Evolutionary conservation across 2,888 invertebrate species (phyloP), one percentile per base, ranked within the genome.

Genomic region (Linyphia triangularis): DNA sequence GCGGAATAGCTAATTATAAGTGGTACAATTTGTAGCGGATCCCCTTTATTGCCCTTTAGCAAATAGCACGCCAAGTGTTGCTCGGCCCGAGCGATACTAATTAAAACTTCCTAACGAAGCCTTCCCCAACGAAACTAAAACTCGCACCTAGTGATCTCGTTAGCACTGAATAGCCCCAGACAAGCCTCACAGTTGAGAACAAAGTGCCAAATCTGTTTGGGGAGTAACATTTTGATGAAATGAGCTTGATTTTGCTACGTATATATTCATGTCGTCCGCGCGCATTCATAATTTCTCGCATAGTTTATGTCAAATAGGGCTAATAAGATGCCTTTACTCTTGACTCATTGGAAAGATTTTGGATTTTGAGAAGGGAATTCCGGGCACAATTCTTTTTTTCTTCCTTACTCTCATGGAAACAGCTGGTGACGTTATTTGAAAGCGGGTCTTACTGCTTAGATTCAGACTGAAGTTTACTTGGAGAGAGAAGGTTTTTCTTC

Each of bases 101-200:
- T 88, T 88, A 88, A 88, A 88, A 88, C 75, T 88, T 82, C 75
- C 88, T 88, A 88, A 88, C 75, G 88, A 88, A 88, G 79, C 79
- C 37, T 51, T 63, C 43, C 61, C 40, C 61, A 33, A 72, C 57
- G 81, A 86, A 86, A 86, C 86, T 86, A 79, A 86, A 86, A 81
- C 79, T 77, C 65, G 67, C 72, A 81, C 61, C 72, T 63, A 86
- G 79, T 86, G 73, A 81, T 73, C 86, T 86, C 86, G 86, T 86
- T 86, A 81, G 78, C 40, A 63, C 57, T 22, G 86, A 86, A 85
- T 79, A 73, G 57, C 59, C 67, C 72, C 57, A 24, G 86, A 86
- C 70, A 79, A 81, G 57, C 59, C 67, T 73, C n/a, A 79, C 33
- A 65, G 79, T 73, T 79, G 57, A 57, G 72, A 73, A 86, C 79